These are phyloP conservation scores for Chydorus sphaericus DNA, from an alignment of 2,888 invertebrate species.

Conservation along the genomic window DNA sequence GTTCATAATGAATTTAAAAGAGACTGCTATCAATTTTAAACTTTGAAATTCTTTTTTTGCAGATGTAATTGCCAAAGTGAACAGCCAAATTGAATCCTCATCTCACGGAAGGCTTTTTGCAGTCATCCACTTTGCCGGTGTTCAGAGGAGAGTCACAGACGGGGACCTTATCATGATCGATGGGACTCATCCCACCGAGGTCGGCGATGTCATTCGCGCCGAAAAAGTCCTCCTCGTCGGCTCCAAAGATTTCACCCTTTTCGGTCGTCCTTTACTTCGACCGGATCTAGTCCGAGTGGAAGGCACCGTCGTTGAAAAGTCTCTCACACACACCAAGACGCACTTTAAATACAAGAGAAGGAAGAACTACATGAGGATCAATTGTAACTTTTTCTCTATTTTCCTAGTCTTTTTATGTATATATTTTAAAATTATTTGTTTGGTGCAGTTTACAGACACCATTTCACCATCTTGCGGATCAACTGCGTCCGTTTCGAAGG, in stretches of 20 bases:
- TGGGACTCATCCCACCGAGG: constrained; percentile 64
- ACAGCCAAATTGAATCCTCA: constrained; percentile 41
- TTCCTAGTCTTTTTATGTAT: constrained; percentile 6
- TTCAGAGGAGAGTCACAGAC: constrained; percentile 68
- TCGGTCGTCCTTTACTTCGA: constrained; percentile 65
- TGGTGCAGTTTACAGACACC: constrained; percentile 38
- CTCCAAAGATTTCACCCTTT: constrained; percentile 58
- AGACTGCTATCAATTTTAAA: neutral
- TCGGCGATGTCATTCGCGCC: constrained; percentile 59
- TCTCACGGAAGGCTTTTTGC: constrained; percentile 56
- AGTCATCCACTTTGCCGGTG: constrained; percentile 61
- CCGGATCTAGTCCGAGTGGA: constrained; percentile 54
- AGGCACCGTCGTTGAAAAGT: constrained; percentile 71
- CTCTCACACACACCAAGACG: constrained; percentile 61
- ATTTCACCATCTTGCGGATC: constrained; percentile 29
- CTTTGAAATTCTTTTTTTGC: constrained; percentile 14
- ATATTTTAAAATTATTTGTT: constrained; percentile 17
- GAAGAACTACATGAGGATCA: constrained; percentile 59
- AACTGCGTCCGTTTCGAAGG: constrained; percentile 28
- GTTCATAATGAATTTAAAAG: neutral
- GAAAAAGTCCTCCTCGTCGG: constrained; percentile 71
- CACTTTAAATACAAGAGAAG: constrained; percentile 36
- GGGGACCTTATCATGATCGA: constrained; percentile 72
- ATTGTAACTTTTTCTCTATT: constrained; percentile 37
- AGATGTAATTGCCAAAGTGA: constrained; percentile 47